A percentile compares a stretch with the other conserved stretches of the same genome.
Conservation (phyloP, 2,888 invertebrate genomes). For the Acronicta psi region DNA sequence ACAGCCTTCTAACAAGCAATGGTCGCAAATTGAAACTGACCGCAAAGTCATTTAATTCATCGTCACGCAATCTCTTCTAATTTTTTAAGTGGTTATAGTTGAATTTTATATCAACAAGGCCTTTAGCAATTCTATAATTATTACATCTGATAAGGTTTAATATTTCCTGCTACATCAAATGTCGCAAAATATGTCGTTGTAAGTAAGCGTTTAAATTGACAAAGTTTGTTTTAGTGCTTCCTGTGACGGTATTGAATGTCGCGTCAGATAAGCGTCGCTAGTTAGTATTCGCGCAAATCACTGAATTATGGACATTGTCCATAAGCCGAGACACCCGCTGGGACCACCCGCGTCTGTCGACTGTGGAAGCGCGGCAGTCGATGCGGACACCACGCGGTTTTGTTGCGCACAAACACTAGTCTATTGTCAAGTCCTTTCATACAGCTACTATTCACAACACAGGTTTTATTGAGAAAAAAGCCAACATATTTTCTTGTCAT, state of each 20-base stretch:
- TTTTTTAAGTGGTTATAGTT: constrained; percentile 5
- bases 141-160: constrained; percentile 58
- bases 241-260: constrained; percentile 76
- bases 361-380: constrained; percentile 54
- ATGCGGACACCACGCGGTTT: constrained; percentile 44
- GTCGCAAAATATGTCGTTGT: constrained; percentile 21
- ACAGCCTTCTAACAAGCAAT: constrained; percentile 74
- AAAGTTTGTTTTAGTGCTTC: constrained; percentile 79
- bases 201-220: constrained; percentile 63
- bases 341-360: constrained; percentile 81
- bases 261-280: constrained; percentile 75
- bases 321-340: constrained; percentile 79
- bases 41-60: constrained; percentile 77
- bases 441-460: constrained; percentile 14
- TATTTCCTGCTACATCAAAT: constrained; percentile 58
- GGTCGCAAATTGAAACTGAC: constrained; percentile 81
- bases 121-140: constrained; percentile 15
- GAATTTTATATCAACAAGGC: constrained; percentile 3
- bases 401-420: constrained; percentile 48
- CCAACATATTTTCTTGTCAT: constrained; percentile 5
- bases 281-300: constrained; percentile 84
- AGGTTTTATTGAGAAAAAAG: constrained; percentile 25
- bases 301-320: constrained; percentile 84
- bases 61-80: constrained; percentile 70
- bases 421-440: constrained; percentile 46